A percentile compares a stretch with the other conserved stretches of the same genome.
Conservation (phyloP, 2,113 vertebrate species). For the Loxodonta africana region DNA sequence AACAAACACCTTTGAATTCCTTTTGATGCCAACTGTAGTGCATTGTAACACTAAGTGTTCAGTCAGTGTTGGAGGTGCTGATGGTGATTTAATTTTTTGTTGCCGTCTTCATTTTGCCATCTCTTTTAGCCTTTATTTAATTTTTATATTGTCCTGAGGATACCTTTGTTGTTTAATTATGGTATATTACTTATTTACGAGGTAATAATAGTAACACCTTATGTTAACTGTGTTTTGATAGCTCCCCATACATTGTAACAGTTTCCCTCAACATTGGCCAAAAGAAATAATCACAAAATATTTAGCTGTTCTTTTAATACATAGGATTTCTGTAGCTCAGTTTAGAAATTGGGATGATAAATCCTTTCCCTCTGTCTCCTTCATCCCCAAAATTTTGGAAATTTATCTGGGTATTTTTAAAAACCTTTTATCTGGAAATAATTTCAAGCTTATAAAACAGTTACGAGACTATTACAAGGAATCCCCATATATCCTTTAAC, state of each 20-base stretch:
- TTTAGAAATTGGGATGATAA: constrained; percentile 7
- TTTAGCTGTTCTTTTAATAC: not conserved
- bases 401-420: not conserved
- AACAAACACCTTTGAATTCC: not conserved
- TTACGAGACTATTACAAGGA: not conserved
- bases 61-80: not conserved
- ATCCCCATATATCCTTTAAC: not conserved
- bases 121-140: not conserved
- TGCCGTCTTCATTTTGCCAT: not conserved
- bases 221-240: not conserved
- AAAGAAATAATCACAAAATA: not conserved
- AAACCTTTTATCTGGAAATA: constrained; percentile 37
- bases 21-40: not conserved
- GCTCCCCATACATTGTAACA: not conserved
- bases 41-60: not conserved
- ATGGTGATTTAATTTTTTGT: constrained; percentile 28
- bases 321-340: not conserved
- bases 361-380: not conserved
- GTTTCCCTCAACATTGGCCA: not conserved
- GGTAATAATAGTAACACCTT: not conserved
- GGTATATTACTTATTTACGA: not conserved
- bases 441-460: not conserved
- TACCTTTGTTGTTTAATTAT: not conserved
- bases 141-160: not conserved
- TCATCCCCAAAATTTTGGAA: not conserved